Evolutionary conservation across 2,113 vertebrate species (phyloP), one percentile per base, ranked within the genome.

Genomic region (Steatornis caripensis): DNA sequence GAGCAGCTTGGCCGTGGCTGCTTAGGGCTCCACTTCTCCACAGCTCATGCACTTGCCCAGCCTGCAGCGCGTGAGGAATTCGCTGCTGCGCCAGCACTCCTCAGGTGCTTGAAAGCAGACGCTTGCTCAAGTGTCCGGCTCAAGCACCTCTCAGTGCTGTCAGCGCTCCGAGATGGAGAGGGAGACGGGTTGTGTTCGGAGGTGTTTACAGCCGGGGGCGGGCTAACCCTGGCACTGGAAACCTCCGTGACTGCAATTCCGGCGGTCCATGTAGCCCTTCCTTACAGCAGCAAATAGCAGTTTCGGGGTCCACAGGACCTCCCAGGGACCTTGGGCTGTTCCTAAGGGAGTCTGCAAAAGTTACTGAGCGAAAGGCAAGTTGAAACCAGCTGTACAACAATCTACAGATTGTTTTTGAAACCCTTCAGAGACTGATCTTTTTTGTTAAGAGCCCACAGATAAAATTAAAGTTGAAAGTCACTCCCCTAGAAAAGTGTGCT

Each of bases 381-480:
- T 93, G 27, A 45, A 72, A 57, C 22, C 62, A 95, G 41, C 71
- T 77, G 46, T 46, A 20, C 43, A 62, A 21, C 23, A 43, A 30
- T 53, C 45, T 62, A 32, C 17, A 41, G 54, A 49, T 61, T n/a
- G 27, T 11, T 61, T 91, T 65, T 77, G 34, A 65, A 91, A 36
- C 21, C 39, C 39, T 94, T 95, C 43, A 75, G 77, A 78, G 30
- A 3, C 39, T 37, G 48, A 51, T 45, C 5, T 48, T 43, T 61
- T 37, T 68, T 65, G 69, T 64, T 46, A 75, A 54, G 23, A 88
- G 17, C 30, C 27, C 48, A 69, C 45, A 65, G 82, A 68, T 84
- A 70, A 94, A 92, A 93, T 77, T 69, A 43, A 84, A 84, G 65
- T 70, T 84, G 77, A 87, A 92, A 89, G 71, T 84, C 53, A 39